These are phyloP conservation scores for Drosophila lacicola DNA, from an alignment of 2,888 invertebrate genomes.

Conservation along the genomic window DNA sequence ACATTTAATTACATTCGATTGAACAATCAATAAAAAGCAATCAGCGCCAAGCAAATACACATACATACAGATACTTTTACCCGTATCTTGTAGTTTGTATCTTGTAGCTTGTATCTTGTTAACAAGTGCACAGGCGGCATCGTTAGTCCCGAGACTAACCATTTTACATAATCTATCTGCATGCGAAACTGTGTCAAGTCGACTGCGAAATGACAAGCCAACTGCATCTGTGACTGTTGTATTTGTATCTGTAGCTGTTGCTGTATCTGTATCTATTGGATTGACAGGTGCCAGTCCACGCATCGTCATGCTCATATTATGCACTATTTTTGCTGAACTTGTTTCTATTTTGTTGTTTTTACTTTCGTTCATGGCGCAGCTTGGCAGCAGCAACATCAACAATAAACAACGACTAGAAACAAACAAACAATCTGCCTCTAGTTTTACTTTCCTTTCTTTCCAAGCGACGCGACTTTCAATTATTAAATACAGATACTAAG, in stretches of 20 bases:
- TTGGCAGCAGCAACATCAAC: conserved; percentile 36
- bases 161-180: conserved; percentile 72
- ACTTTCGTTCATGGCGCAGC: conserved; percentile 66
- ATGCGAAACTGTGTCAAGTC: conserved; percentile 69
- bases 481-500: conserved; percentile 54
- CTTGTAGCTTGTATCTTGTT: conserved; percentile 35
- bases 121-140: conserved; percentile 39
- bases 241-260: conserved; percentile 12
- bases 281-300: conserved; percentile 36
- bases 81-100: conserved; percentile 33
- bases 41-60: conserved; percentile 56
- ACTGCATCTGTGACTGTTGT: conserved; percentile 34
- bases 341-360: conserved; percentile 70
- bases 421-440: conserved; percentile 58
- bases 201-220: conserved; percentile 55
- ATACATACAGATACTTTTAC: conserved; percentile 57
- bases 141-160: conserved; percentile 48
- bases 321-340: conserved; percentile 66
- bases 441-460: conserved; percentile 77
- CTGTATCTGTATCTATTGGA: conserved; percentile 36
- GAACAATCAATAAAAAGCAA: conserved; percentile 80
- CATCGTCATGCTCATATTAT: conserved; percentile 47
- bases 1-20: conserved; percentile 76
- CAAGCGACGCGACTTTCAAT: conserved; percentile 70
- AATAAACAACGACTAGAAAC: conserved; percentile 48